Base-by-base conservation (phyloP, 2,797 vertebrate genomes). In the Erethizon dorsatum region DNA sequence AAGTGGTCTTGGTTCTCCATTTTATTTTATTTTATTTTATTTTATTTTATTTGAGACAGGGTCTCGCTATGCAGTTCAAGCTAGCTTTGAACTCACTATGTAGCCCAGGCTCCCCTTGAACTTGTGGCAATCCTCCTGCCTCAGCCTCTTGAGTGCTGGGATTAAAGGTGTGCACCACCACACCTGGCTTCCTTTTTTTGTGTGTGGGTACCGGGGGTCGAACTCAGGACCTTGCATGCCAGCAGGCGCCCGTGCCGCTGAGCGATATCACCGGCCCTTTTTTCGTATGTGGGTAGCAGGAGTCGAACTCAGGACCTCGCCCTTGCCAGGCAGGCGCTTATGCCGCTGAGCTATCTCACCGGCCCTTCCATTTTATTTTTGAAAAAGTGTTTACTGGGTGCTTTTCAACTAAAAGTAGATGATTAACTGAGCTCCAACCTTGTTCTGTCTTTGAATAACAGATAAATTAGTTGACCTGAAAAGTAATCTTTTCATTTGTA, bases 401-500 rank as follows among this genome's bases (percentile, higher is more conserved):
- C 57, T 93, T 94, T 97, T 97, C 95, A 89, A 83, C 79, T 63
- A 54, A 90, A 85, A 77, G 78, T 67, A 82, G 84, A 80, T 97
- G 73, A 97, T 92, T 94, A 93, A 41, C 56, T 20, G 18, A 12
- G 69, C 26, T 59, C 56, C 1, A 33, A 31, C 96, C 67, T 96
- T 98, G 10, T 1, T 71, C 84, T 97, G 95, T 97, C 94, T 98
- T 86, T 86, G 96, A 93, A 90, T 67, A 93, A 54, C 61, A 95
- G 88, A 95, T 31, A 3, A 26, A 92, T 89, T 83, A 90, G 92
- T 94, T 97, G 96, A 96, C 96, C 65, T 94, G 93, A 96, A 96
- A 65, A 45, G 87, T 78, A 83, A 75, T 75, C 83, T 82, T 12
- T 93, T 92, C 87, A 73, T 97, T 97, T 78, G 4, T 2, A 79